Conservation (phyloP, 2,797 vertebrate genomes). For the Todus mexicanus region DNA sequence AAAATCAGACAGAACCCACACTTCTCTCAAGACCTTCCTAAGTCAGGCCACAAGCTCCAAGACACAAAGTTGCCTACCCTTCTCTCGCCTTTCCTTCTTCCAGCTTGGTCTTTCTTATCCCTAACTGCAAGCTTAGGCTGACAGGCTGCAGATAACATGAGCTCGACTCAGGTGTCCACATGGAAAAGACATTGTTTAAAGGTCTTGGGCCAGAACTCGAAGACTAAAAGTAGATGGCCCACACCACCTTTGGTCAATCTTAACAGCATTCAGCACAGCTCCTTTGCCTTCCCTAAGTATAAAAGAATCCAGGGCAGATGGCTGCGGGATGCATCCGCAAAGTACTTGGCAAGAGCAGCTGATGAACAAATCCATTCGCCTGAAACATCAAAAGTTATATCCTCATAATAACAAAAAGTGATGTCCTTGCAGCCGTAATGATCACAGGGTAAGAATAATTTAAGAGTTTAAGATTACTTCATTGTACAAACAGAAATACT, state of each 20-base stretch:
- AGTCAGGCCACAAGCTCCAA: background rate
- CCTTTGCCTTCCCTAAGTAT: background rate
- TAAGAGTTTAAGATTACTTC: background rate
- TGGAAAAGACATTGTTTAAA: background rate
- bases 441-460: background rate
- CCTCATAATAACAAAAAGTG: background rate
- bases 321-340: background rate
- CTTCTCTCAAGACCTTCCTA: background rate
- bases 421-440: background rate
- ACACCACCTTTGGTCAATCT: background rate
- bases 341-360: background rate
- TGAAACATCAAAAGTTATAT: background rate
- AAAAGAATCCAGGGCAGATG: slow-evolving; percentile 22
- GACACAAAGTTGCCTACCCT: background rate
- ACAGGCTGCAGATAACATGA: background rate
- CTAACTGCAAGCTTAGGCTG: background rate
- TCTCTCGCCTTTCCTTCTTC: background rate
- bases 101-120: background rate
- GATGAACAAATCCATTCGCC: background rate
- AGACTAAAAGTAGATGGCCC: background rate
- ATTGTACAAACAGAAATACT: background rate
- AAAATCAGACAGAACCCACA: background rate
- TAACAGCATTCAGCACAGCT: background rate
- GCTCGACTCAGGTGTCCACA: background rate
- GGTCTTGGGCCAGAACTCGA: background rate